Percentiles rank a stretch among this genome's conserved stretches.
These are phyloP conservation scores for Phyto melanocephala DNA, from an alignment of 2,888 invertebrate species.

Conservation along the genomic window DNA sequence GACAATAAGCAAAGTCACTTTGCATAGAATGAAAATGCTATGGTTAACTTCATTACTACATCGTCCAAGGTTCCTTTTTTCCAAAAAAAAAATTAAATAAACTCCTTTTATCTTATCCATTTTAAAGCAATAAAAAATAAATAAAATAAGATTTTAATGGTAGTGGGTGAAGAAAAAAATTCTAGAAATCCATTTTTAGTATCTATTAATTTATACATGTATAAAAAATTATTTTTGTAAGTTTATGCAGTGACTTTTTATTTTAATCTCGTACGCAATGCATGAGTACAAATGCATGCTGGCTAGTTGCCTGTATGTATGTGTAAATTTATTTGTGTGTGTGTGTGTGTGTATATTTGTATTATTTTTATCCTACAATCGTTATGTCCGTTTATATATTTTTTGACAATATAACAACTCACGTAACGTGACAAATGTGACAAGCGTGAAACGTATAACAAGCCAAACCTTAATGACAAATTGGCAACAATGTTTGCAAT, in stretches of 20 bases:
- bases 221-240: no score
- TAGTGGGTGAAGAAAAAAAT: no score
- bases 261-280: not conserved
- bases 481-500: slow-evolving; percentile 60
- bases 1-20: no score
- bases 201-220: no score
- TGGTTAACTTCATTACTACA: no score
- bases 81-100: no score
- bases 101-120: no score
- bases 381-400: slow-evolving; percentile 44
- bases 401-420: slow-evolving; percentile 63
- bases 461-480: slow-evolving; percentile 65
- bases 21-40: no score
- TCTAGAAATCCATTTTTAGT: no score
- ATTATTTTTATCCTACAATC: slow-evolving; percentile 4
- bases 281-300: slow-evolving; percentile 4
- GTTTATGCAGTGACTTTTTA: not conserved
- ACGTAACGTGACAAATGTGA: slow-evolving; percentile 65
- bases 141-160: no score
- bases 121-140: no score
- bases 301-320: slow-evolving; percentile 30
- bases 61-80: no score
- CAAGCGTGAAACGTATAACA: slow-evolving; percentile 64
- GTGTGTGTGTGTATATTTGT: slow-evolving; percentile 16
- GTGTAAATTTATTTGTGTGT: not conserved